Base-by-base conservation (phyloP, 1,140 invertebrate genomes). In the Nymphalis io region DNA sequence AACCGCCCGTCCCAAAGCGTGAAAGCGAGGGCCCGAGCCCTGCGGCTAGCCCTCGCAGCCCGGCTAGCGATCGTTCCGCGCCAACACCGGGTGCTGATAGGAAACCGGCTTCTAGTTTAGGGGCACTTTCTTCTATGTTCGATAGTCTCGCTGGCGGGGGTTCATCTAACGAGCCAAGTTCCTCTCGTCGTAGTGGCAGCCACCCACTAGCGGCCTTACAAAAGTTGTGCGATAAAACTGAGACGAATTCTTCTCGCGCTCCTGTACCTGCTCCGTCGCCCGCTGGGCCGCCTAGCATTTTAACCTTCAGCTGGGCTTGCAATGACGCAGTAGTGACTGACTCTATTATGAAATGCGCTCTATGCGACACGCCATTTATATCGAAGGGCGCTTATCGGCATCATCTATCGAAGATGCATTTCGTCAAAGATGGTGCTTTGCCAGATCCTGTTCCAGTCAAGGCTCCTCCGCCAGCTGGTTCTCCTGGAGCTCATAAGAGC, bases 321-420 rank as follows among this genome's bases (percentile, higher is more conserved):
- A 98, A 97, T 83, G 97, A 98, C 83, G 97, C 96, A 0, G 96
- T 97, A 3, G 94, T 97, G 68, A 96, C 96, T 1, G 96, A 97
- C 77, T 96, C 96, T 13, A 96, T 97, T 46, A 97, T 98, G 95
- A 98, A 98, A 87, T 99, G 98, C 92, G 97, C 98, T 18, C 97
- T 98, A 78, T 99, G 98, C 93, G 98, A 98, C 90, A 98, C 98
- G 16, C 97, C 97, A 11, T 99, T 99, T 87, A 97, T 98, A 62
- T 98, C 98, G 1, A 99, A 99, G 91, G 98, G 98, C 38, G 98
- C 98, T 1, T 99, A 99, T 90, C 94, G 98, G 76, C 98, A 99
- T 90, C 98, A 99, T 83, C 91, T 99, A 67, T 98, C 97, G 60
- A 98, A 99, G 85, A 98, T 98, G 95, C 98, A 99, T 91, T 97